Percentiles rank a stretch among this genome's conserved stretches.
phyloP scores from a whole-genome alignment of 2,797 vertebrate species.

The Luscinia megarhynchos region DNA sequence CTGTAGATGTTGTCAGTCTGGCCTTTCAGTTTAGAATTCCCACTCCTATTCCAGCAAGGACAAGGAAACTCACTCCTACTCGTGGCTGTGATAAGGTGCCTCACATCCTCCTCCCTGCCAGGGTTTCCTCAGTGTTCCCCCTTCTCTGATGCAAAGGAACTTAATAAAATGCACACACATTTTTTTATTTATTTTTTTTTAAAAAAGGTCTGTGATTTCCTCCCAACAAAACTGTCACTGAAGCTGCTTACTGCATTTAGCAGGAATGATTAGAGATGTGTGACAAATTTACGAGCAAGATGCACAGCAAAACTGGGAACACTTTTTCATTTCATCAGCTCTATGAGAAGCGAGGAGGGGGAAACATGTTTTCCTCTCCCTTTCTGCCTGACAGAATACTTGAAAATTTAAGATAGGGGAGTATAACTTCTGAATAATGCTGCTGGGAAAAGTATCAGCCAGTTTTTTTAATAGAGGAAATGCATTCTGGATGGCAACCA shows the following conservation, averaged over 20 bases:
- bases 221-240: constrained; percentile 41
- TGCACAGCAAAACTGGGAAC: constrained; percentile 42
- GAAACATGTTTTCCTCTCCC: neutral
- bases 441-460: constrained; percentile 21
- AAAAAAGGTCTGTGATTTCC: constrained; percentile 35
- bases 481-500: neutral
- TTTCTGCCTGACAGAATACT: constrained; percentile 23
- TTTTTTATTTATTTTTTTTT: neutral
- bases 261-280: constrained; percentile 58
- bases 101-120: neutral
- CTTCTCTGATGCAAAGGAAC: neutral
- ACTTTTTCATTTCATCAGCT: constrained; percentile 56
- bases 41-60: neutral
- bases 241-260: constrained; percentile 27
- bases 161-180: neutral
- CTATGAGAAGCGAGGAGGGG: neutral
- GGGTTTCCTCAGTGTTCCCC: neutral
- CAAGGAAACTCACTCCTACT: constrained; percentile 47
- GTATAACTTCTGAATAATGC: neutral
- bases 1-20: constrained; percentile 14
- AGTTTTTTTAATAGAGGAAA: neutral
- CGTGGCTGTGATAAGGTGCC: constrained; percentile 20
- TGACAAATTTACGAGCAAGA: constrained; percentile 53
- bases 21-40: constrained; percentile 38
- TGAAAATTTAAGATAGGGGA: neutral